Conservation (phyloP, 2,888 invertebrate species). For the Lasioglossum pauxillum region DNA sequence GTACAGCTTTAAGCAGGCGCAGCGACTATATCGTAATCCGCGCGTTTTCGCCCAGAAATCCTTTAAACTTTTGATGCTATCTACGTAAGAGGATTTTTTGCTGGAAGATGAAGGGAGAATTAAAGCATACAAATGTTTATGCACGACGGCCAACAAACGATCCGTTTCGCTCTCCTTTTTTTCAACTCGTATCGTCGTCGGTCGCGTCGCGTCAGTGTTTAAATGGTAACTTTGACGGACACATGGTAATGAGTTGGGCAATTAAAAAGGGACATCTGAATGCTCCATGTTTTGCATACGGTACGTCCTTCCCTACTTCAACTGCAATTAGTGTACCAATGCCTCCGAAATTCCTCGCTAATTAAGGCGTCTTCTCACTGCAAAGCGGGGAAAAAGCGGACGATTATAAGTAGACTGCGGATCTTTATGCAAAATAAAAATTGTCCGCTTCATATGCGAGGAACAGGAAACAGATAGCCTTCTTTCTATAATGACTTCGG, state of each 20-base stretch:
- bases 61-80: conserved; percentile 64
- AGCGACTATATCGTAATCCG: conserved; percentile 46
- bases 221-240: conserved; percentile 2
- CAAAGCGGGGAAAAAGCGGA: background rate
- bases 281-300: background rate
- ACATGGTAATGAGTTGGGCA: background rate
- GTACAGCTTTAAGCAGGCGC: conserved; percentile 31
- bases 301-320: background rate
- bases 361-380: background rate
- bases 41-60: conserved; percentile 51
- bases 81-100: conserved; percentile 45
- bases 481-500: background rate
- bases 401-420: background rate
- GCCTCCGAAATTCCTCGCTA: background rate
- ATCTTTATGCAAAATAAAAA: background rate
- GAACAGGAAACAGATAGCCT: background rate
- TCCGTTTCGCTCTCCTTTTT: background rate
- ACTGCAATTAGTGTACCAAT: background rate
- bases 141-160: conserved; percentile 33
- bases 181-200: background rate
- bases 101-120: conserved; percentile 31
- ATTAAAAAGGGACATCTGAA: conserved; percentile 1
- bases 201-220: background rate
- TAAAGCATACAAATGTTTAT: conserved; percentile 35
- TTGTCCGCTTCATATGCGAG: background rate